These are phyloP conservation scores for Muschampia plurimacula DNA, from an alignment of 2,888 invertebrate genomes.

Conservation along the genomic window DNA sequence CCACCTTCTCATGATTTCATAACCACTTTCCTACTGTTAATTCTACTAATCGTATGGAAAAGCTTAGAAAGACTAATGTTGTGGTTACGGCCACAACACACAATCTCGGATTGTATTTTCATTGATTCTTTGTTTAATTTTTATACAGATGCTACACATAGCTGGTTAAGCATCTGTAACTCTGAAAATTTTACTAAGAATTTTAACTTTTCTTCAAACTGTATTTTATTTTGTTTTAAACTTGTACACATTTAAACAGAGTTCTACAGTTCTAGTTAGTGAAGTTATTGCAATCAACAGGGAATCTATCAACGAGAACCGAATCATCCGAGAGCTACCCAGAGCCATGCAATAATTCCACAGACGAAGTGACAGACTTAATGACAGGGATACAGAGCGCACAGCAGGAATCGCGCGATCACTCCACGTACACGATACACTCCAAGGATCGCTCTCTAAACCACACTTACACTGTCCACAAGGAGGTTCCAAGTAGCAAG, in stretches of 20 bases:
- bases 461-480: conserved; percentile 66
- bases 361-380: conserved; percentile 71
- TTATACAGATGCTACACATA: no score
- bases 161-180: no score
- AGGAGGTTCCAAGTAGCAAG: conserved; percentile 63
- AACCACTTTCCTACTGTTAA: no score
- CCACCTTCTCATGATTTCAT: no score
- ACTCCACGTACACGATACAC: conserved; percentile 63
- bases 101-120: no score
- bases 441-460: conserved; percentile 54
- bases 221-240: neutral
- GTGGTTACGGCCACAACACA: no score
- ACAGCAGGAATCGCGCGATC: conserved; percentile 46
- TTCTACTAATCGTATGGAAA: no score
- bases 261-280: no score
- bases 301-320: conserved; percentile 70
- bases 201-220: neutral
- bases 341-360: conserved; percentile 77
- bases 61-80: no score
- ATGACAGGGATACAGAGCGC: conserved; percentile 59
- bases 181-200: no score
- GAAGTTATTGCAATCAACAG: conserved; percentile 48
- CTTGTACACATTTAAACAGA: no score
- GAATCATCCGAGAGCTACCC: conserved; percentile 79
- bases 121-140: no score